Evolutionary conservation across 1,140 invertebrate genomes (phyloP).

Genomic region (Melipona quadrifasciata): DNA sequence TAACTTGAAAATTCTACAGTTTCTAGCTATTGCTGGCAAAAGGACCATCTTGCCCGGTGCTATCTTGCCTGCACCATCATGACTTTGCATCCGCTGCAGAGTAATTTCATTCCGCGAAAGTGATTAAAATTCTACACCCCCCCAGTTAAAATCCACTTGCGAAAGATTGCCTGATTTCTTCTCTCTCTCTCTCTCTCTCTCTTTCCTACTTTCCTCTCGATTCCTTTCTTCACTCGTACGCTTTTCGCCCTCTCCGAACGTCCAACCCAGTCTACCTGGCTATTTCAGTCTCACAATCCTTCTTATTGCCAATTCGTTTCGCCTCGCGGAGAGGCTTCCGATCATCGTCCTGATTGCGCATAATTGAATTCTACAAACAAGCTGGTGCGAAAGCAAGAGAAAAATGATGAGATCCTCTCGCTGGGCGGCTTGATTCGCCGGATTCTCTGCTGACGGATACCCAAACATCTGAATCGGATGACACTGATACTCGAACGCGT

Average conservation of each 20-base stretch:
- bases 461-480: not conserved
- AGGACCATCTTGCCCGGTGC: not conserved
- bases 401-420: constrained; percentile 17
- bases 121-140: constrained; percentile 53
- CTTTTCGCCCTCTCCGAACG: not conserved
- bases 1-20: not conserved
- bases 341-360: constrained; percentile 29
- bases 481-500: not conserved
- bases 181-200: not conserved
- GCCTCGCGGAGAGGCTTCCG: not conserved
- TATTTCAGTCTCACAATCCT: constrained; percentile 12
- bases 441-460: not conserved
- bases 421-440: not conserved
- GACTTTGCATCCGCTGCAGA: not conserved
- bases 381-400: not conserved
- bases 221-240: not conserved
- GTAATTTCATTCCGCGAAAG: constrained; percentile 27
- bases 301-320: constrained; percentile 8
- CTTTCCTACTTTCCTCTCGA: not conserved
- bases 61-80: not conserved
- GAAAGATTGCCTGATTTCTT: constrained; percentile 28
- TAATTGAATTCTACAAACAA: constrained; percentile 46
- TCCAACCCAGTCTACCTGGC: not conserved
- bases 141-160: constrained; percentile 29
- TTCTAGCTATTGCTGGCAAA: not conserved